phyloP scores from a whole-genome alignment of 2,113 vertebrate species.

The Malaclemys terrapin region DNA sequence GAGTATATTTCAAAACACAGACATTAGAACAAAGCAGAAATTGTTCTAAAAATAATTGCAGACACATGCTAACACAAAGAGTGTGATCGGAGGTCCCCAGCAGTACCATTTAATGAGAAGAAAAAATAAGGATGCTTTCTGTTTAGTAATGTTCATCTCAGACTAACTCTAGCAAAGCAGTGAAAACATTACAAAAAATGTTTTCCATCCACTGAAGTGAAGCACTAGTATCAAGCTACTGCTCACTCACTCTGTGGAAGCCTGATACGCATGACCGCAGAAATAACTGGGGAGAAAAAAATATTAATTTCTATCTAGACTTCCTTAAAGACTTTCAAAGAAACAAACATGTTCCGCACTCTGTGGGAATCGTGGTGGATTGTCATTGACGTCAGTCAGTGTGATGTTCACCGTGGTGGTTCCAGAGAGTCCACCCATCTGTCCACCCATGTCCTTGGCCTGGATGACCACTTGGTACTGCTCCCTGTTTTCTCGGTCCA shows the following conservation, averaged over 20 bases:
- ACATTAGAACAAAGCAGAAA: not conserved
- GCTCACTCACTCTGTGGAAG: not conserved
- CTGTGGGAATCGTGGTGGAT: slow-evolving; percentile 93
- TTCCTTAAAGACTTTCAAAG: slow-evolving; percentile 1
- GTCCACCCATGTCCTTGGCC: slow-evolving; percentile 97
- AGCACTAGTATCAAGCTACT: not conserved
- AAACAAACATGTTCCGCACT: slow-evolving; percentile 81
- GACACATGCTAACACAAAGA: not conserved
- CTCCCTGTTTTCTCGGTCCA: slow-evolving; percentile 94
- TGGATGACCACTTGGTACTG: slow-evolving; percentile 97
- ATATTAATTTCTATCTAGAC: not conserved
- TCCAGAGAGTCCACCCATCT: slow-evolving; percentile 95
- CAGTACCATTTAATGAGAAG: not conserved
- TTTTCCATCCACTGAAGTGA: not conserved
- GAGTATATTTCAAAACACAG: slow-evolving; percentile 4
- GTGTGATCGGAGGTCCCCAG: not conserved
- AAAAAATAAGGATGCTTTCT: not conserved
- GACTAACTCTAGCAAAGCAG: not conserved
- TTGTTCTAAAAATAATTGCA: not conserved
- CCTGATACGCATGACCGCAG: not conserved
- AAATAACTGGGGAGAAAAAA: not conserved
- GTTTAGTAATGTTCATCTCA: not conserved
- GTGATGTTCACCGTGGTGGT: slow-evolving; percentile 96
- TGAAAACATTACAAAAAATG: not conserved
- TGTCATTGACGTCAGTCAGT: slow-evolving; percentile 93